These are phyloP conservation scores for Falco berigora DNA, from an alignment of 2,797 vertebrate species.

Conservation along the genomic window DNA sequence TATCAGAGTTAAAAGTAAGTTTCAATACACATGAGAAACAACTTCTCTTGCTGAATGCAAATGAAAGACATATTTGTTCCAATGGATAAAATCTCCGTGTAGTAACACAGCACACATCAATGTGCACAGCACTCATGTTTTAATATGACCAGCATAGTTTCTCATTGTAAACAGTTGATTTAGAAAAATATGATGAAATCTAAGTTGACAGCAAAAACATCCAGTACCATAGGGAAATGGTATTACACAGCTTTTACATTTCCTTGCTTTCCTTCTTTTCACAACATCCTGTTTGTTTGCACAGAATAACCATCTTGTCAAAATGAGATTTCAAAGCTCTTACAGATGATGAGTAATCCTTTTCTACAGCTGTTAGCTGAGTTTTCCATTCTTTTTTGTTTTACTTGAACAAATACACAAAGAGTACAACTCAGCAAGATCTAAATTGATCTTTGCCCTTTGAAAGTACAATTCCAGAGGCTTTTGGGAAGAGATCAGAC, in stretches of 20 bases:
- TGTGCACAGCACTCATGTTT: not conserved
- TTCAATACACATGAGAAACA: not conserved
- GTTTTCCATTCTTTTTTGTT: not conserved
- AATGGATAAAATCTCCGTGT: not conserved
- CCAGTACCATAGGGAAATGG: not conserved
- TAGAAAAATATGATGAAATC: not conserved
- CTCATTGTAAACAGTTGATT: not conserved
- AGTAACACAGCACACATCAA: not conserved
- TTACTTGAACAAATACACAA: not conserved
- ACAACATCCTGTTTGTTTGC: not conserved
- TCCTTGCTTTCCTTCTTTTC: not conserved
- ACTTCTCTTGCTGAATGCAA: not conserved
- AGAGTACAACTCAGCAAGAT: not conserved
- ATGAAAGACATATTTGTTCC: not conserved
- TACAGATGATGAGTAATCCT: not conserved
- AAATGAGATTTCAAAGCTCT: not conserved
- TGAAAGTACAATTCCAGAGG: not conserved
- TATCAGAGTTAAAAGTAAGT: not conserved
- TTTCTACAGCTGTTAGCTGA: not conserved
- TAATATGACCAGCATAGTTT: not conserved
- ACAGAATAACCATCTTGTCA: not conserved
- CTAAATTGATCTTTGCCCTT: not conserved
- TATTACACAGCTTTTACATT: constrained; percentile 1
- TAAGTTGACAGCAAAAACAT: not conserved
- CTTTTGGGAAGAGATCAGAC: not conserved